Evolutionary conservation across 2,888 invertebrate genomes (phyloP).

Genomic region (Drosophila demipolita): DNA sequence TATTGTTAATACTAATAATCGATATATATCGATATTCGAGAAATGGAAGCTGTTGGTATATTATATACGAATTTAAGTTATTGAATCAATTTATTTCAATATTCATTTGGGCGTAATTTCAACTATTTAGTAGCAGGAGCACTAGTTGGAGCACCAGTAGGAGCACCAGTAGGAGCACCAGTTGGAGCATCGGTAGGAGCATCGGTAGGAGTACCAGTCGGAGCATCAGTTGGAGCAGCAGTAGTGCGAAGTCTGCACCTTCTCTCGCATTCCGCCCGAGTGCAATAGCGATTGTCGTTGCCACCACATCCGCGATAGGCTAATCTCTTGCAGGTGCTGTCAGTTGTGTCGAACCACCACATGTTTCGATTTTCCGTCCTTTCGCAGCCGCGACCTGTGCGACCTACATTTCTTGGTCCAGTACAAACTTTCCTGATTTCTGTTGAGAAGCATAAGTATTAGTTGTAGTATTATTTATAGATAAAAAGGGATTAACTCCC

Average conservation of each 20-base stretch:
- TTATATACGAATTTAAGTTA: background rate
- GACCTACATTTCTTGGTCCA: background rate
- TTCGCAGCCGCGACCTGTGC: background rate
- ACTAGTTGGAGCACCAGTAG: background rate
- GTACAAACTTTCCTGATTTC: background rate
- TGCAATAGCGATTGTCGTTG: constrained; percentile 26
- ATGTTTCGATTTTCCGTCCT: background rate
- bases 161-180: too few species aligned
- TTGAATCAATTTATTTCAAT: background rate
- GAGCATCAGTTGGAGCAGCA: background rate
- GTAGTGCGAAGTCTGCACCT: background rate
- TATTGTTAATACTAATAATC: too few species aligned
- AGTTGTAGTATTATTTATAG: background rate
- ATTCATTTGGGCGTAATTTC: background rate
- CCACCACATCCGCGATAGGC: constrained; percentile 30
- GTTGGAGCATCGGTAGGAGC: too few species aligned
- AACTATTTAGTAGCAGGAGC: background rate
- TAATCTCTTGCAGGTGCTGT: constrained; percentile 1
- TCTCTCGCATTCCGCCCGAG: background rate
- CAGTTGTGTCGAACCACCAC: constrained; percentile 6
- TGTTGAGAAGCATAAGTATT: background rate
- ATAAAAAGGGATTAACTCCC: background rate
- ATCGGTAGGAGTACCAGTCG: too few species aligned
- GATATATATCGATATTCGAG: too few species aligned
- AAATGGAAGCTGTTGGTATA: too few species aligned